Base-by-base conservation (phyloP, 1,140 invertebrate genomes). In the Ostrea denselamellosa region DNA sequence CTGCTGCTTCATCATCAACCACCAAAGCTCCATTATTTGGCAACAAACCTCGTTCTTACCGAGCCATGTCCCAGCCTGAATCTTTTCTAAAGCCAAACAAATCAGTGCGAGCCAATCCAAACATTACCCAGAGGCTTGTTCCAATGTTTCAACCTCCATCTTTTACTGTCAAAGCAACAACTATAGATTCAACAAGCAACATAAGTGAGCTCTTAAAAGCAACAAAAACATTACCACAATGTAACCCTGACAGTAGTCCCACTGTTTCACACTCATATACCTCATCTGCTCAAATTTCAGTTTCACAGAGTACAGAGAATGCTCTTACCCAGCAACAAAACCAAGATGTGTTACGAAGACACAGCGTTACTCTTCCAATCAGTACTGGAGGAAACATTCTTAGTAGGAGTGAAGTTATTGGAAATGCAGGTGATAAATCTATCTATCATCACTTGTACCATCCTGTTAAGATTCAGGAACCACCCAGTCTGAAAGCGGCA, bases 161-260 rank as follows among this genome's bases (percentile, higher is more conserved):
- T 53, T 10, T 34, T 28, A 83, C 71, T 34, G 19, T 19, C 0
- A 52, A 53, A 83, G 9, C 19, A 4, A 19, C 44, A 17, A 14
- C 82, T 22, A 19, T 54, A 4, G 52, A 54, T 25, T 53, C 44
- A n/a, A 52, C 44, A 10, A 83, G 82, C 22, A 85, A 68, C 85
- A 86, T 86, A 71, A 71, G 65, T 71, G 85, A 86, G 81, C 71
- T 86, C 10, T 54, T 86, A 54, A 77, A 86, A 81, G 85, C 85
- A 25, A 86, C 85, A 86, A 86, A 81, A n/a, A 54, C 53, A n/a
- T 51, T 86, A 51, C 85, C 68, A 5, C 77, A 83, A 53, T 53
- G 25, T 22, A 53, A 52, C 44, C 82, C 82, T 0, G 51, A 83
- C 22, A 83, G 44, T 22, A 83, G n/a, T 54, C 19, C 52, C 10